Conservation (phyloP, 2,888 invertebrate genomes). For the Hirtodrosophila cameraria region DNA sequence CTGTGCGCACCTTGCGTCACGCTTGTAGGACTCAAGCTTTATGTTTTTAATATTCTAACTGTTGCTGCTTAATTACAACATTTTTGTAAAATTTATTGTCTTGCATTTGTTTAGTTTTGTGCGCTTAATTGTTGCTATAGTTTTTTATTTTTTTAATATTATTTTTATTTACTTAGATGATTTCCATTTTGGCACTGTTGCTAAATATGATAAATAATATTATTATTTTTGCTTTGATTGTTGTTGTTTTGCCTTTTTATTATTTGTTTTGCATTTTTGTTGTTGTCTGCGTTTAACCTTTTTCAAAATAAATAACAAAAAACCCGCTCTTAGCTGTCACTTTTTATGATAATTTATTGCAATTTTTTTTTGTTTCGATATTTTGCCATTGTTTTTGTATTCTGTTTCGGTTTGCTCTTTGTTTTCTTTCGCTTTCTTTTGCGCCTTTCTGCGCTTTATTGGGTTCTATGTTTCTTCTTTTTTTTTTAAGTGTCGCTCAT, state of each 20-base stretch:
- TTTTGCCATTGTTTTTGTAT: constrained; percentile 43
- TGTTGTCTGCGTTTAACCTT: constrained; percentile 34
- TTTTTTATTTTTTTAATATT: constrained; percentile 25
- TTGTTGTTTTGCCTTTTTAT: constrained; percentile 24
- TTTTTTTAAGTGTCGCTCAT: background rate
- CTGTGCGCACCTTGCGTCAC: constrained; percentile 44
- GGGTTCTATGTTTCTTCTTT: no score
- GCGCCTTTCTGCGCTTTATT: constrained; percentile 45
- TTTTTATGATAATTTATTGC: constrained; percentile 70
- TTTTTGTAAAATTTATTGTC: constrained; percentile 56
- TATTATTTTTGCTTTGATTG: constrained; percentile 19
- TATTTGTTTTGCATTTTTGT: constrained; percentile 17
- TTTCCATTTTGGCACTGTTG: constrained; percentile 71
- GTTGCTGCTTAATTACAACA: constrained; percentile 50
- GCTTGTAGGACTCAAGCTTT: constrained; percentile 34
- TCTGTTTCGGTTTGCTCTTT: constrained; percentile 31
- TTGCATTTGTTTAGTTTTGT: constrained; percentile 17
- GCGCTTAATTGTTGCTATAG: constrained; percentile 21
- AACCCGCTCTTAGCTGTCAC: constrained; percentile 35
- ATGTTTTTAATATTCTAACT: constrained; percentile 6
- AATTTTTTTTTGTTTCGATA: constrained; percentile 45
- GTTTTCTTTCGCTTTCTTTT: constrained; percentile 54
- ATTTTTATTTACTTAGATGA: constrained; percentile 53
- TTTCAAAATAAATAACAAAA: constrained; percentile 28
- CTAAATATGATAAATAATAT: constrained; percentile 19